Conservation (phyloP, 2,113 vertebrate genomes). For the Hippocampus barbouri region DNA sequence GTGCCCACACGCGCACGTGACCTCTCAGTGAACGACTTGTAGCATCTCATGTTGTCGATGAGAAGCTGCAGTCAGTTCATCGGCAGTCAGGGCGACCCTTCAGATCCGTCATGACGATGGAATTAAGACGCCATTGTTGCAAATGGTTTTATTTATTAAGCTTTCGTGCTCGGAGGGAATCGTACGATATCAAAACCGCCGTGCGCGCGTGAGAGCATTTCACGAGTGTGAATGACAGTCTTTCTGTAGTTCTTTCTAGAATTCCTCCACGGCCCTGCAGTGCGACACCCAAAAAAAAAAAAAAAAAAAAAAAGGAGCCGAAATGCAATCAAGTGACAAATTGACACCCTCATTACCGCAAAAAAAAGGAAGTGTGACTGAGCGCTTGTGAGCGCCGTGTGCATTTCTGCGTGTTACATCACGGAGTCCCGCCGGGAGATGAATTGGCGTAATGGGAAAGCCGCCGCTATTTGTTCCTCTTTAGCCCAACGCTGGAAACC, state of each 20-base stretch:
- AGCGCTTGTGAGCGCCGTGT: conserved; percentile 39
- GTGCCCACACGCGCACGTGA: background rate
- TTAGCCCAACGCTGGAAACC: conserved; percentile 29
- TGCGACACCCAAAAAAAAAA: background rate
- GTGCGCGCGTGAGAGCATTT: background rate
- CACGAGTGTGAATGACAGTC: too few relatives aligned
- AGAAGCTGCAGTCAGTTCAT: background rate
- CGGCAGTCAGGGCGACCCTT: background rate
- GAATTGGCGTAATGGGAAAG: conserved; percentile 66
- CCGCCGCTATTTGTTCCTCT: conserved; percentile 39
- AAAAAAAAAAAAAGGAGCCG: conserved; percentile 18
- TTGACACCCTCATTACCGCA: conserved; percentile 15
- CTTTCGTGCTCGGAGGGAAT: background rate
- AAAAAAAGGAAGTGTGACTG: conserved; percentile 23
- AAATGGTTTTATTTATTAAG: too few relatives aligned
- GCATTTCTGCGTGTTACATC: conserved; percentile 57
- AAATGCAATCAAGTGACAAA: conserved; percentile 34
- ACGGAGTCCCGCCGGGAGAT: conserved; percentile 29
- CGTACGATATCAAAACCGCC: background rate
- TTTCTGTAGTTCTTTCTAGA: too few relatives aligned
- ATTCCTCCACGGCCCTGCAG: conserved; percentile 6
- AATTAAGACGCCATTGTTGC: background rate
- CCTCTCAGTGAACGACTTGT: background rate
- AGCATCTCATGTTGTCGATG: background rate
- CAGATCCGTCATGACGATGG: background rate